Base-by-base conservation (phyloP, 2,888 invertebrate species). In the Parnassius mnemosyne region DNA sequence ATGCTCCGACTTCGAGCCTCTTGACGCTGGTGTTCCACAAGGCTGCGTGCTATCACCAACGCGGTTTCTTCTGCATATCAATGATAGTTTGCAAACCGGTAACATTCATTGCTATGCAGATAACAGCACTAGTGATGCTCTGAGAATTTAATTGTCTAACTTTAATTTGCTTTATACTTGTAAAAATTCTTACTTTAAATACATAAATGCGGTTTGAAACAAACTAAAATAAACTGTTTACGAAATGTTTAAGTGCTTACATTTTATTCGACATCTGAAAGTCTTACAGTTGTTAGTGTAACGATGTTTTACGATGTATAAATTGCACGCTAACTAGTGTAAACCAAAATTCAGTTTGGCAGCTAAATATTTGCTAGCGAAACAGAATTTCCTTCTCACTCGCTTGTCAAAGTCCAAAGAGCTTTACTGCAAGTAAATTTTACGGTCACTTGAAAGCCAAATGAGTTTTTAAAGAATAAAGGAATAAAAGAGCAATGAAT, bases 321-420 rank as follows among this genome's bases (percentile, higher is more conserved):
- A 59, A 63, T 59, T 63, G 58, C 63, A 59, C 20, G 58, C 53
- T 63, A 63, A 63, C 63, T 46, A 55, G 54, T 58, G 62, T 50
- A 62, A 62, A 58, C 16, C 41, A 55, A 58, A 59, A 63, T 59
- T 63, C 63, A 54, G 63, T 58, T 59, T 59, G 58, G 58, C 55
- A 51, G 63, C 58, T 41, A 58, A 63, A 59, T 63, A 63, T 63
- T 63, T 63, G 46, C 58, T n/a, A 51, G 54, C 41, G 54, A 58
- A 51, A 63, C n/a, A n/a, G n/a, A n/a, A n/a, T n/a, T n/a, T n/a
- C n/a, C n/a, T n/a, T 55, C 54, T 57, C 61, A 60, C 57, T 55
- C 9, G 53, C 57, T 55, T 44, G 58, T 61, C 64, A 64, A 61
- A 59, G 44, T 52, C 43, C 42, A 55, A 57, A 57, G 47, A 50